Conservation (phyloP, 2,797 vertebrate genomes). For the Kryptopterus vitreolus region DNA sequence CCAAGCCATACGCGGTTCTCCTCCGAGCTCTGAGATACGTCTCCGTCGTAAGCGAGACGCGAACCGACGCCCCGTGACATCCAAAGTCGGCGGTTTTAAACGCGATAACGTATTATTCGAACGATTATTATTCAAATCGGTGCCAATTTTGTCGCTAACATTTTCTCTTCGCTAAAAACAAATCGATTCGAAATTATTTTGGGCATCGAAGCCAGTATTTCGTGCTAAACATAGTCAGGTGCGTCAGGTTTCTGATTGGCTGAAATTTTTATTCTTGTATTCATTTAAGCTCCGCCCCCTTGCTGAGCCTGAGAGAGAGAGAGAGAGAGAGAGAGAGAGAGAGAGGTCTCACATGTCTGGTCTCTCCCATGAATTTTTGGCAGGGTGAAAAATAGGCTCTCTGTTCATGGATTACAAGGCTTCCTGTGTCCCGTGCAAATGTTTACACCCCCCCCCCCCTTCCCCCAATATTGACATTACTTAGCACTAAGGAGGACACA, state of each 20-base stretch:
- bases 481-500: slow-evolving; percentile 38
- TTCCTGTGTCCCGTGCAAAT: slow-evolving; percentile 46
- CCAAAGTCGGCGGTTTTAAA: too few species aligned
- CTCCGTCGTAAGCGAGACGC: too few species aligned
- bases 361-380: not conserved
- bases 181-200: not conserved
- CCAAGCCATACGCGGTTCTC: too few species aligned
- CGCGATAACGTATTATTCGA: not conserved
- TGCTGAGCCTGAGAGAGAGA: too few species aligned
- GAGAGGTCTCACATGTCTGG: too few species aligned
- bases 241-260: not conserved
- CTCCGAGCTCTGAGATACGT: too few species aligned
- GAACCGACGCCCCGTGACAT: too few species aligned
- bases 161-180: not conserved
- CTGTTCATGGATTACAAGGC: slow-evolving; percentile 30
- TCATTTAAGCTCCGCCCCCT: slow-evolving; percentile 6
- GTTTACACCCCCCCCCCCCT: slow-evolving; percentile 49
- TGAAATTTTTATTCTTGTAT: not conserved
- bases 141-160: not conserved
- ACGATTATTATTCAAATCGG: not conserved
- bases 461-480: not conserved
- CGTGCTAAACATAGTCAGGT: not conserved
- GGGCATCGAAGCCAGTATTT: slow-evolving; percentile 12
- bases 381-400: slow-evolving; percentile 8
- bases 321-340: too few species aligned